Evolutionary conservation across 2,888 invertebrate species (phyloP).

Genomic region (Agonum fuliginosum): DNA sequence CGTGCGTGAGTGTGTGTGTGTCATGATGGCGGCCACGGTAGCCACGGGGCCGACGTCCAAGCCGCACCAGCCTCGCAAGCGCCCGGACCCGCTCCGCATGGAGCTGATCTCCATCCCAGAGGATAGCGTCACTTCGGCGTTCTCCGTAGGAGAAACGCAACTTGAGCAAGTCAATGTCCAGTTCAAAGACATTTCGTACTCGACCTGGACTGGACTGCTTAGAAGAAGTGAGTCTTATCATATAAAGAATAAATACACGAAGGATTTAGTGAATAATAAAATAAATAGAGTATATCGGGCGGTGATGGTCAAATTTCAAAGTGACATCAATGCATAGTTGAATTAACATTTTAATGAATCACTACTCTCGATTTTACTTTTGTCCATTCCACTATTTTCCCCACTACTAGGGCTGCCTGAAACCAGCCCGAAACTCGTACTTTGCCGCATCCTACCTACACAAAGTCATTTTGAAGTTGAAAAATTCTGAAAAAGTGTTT

Average conservation of each 20-base stretch:
- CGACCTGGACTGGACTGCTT: slow-evolving; percentile 77
- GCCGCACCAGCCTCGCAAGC: slow-evolving; percentile 62
- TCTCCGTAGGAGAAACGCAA: slow-evolving; percentile 35
- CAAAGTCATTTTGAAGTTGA: too few relatives aligned
- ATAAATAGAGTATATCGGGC: background rate
- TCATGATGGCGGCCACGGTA: background rate
- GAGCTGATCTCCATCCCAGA: slow-evolving; percentile 69
- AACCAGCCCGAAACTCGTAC: too few relatives aligned
- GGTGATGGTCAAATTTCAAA: background rate
- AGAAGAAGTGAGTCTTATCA: slow-evolving; percentile 73
- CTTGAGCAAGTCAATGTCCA: slow-evolving; percentile 75
- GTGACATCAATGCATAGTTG: too few relatives aligned
- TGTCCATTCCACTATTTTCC: too few relatives aligned
- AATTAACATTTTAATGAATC: too few relatives aligned
- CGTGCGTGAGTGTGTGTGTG: slow-evolving; percentile 13
- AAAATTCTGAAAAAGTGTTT: too few relatives aligned
- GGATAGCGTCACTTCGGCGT: slow-evolving; percentile 63
- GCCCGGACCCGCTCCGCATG: slow-evolving; percentile 69
- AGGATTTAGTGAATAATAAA: background rate
- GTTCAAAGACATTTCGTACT: slow-evolving; percentile 81
- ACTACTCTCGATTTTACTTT: too few relatives aligned
- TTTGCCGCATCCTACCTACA: too few relatives aligned
- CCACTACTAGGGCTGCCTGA: too few relatives aligned
- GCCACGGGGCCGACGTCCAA: slow-evolving; percentile 14
- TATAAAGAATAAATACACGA: background rate